These are phyloP conservation scores for Phyto melanocephala DNA, from an alignment of 2,888 invertebrate species.

Conservation along the genomic window DNA sequence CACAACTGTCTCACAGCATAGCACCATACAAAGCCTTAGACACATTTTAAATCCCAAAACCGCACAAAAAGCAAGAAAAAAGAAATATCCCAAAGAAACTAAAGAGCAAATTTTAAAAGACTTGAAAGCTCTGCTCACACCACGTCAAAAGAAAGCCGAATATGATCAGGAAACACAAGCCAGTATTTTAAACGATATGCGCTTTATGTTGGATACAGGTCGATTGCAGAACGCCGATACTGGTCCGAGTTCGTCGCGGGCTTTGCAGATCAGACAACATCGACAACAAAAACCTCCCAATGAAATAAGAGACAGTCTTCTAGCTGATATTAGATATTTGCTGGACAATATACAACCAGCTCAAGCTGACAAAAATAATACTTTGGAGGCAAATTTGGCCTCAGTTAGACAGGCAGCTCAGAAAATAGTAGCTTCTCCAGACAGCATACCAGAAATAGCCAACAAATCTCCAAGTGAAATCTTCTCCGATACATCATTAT, in stretches of 20 bases:
- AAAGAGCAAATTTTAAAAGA: conserved; percentile 26
- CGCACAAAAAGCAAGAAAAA: background rate
- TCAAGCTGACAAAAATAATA: background rate
- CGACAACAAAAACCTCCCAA: background rate
- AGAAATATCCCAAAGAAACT: conserved; percentile 13
- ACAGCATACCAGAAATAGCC: background rate
- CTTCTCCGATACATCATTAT: background rate
- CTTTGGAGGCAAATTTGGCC: background rate
- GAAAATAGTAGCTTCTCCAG: background rate
- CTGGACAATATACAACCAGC: background rate
- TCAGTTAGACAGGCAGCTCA: background rate
- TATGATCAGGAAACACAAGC: background rate
- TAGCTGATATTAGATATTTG: conserved; percentile 6
- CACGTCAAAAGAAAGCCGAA: background rate
- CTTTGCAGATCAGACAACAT: background rate
- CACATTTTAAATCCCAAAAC: conserved; percentile 42
- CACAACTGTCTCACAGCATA: background rate
- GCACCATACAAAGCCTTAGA: conserved; percentile 4
- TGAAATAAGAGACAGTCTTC: background rate
- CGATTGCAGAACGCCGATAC: background rate
- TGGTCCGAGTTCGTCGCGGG: background rate
- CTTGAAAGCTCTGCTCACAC: conserved; percentile 8
- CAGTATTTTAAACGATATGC: conserved; percentile 13
- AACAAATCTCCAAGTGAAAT: background rate
- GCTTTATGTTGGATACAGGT: conserved; percentile 16